Base-by-base conservation (phyloP, 2,797 vertebrate species). In the Gambelia wislizenii region DNA sequence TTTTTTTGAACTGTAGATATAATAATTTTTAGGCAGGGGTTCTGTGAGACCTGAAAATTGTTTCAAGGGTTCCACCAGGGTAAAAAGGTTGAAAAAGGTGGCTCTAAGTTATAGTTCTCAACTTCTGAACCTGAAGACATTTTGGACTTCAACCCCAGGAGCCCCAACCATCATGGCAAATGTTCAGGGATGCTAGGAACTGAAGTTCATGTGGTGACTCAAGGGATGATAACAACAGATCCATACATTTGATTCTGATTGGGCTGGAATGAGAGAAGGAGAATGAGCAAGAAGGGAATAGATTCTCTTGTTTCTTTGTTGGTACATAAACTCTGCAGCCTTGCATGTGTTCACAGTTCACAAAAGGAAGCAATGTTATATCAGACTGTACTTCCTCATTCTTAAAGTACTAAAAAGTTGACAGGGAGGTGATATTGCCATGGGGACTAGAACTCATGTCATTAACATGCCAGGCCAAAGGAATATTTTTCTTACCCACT, bases 361-460 rank as follows among this genome's bases (percentile, higher is more conserved):
- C 87, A 78, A 84, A 70, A 89, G 49, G 61, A 70, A 84, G 47
- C 61, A 88, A 69, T 59, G 75, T 69, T 76, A 47, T 70, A 84
- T 69, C 27, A 8, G 39, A 16, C 3, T 56, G 18, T 39, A 79
- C 61, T 83, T 89, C 82, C 87, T 84, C 47, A 77, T 88, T 77
- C 81, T 84, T 84, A 14, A 74, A 84, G 25, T 52, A 67, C 83
- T 83, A 69, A 70, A 56, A 42, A 76, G 36, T 83, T 70, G 27
- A 30, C 13, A 30, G 56, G 49, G 20, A 69, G 39, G 5, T 83
- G 76, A 83, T 67, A 52, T 78, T 74, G 83, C 20, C 16, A 74
- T 27, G 36, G 10, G 61, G 36, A 27, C 56, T 76, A 83, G 61
- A 78, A 33, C 49, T 25, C n/a, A 49, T 20, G 44, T 52, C 10